phyloP scores from a whole-genome alignment of 2,888 invertebrate genomes.

The Mythimna vitellina region DNA sequence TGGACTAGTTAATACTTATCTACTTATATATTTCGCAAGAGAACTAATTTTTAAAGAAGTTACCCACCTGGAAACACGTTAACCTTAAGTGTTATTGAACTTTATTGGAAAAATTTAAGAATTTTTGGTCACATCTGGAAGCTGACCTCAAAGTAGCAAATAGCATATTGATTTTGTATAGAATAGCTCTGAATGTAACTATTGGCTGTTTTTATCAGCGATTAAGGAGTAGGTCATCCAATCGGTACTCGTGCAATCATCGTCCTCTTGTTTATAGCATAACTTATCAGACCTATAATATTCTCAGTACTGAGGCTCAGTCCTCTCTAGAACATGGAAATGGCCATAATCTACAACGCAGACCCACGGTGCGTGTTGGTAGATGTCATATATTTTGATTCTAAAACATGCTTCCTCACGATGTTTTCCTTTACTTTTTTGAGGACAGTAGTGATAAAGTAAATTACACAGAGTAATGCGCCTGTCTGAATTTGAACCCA shows the following conservation, averaged over 20 bases:
- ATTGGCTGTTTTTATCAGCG: not conserved
- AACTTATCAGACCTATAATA: too few species aligned
- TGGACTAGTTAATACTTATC: slow-evolving; percentile 1
- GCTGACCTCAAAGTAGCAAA: not conserved
- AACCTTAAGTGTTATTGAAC: not conserved
- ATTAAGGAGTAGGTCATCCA: not conserved
- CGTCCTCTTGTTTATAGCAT: not conserved
- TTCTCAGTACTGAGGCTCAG: too few species aligned
- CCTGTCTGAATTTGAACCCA: too few species aligned
- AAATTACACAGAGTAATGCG: too few species aligned
- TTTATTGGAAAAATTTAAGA: not conserved
- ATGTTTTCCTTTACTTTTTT: too few species aligned
- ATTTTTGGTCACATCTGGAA: not conserved
- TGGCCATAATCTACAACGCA: too few species aligned
- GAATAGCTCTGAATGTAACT: not conserved
- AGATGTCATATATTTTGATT: too few species aligned
- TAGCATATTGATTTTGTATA: slow-evolving; percentile 13
- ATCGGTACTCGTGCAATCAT: not conserved
- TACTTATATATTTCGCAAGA: slow-evolving; percentile 6
- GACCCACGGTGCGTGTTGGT: too few species aligned
- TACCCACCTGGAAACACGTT: not conserved
- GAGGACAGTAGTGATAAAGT: too few species aligned
- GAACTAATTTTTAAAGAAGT: slow-evolving; percentile 4
- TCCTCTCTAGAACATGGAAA: too few species aligned
- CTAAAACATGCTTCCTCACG: too few species aligned